Conservation (phyloP, 2,888 invertebrate genomes). For the Cheiracanthium punctorium region DNA sequence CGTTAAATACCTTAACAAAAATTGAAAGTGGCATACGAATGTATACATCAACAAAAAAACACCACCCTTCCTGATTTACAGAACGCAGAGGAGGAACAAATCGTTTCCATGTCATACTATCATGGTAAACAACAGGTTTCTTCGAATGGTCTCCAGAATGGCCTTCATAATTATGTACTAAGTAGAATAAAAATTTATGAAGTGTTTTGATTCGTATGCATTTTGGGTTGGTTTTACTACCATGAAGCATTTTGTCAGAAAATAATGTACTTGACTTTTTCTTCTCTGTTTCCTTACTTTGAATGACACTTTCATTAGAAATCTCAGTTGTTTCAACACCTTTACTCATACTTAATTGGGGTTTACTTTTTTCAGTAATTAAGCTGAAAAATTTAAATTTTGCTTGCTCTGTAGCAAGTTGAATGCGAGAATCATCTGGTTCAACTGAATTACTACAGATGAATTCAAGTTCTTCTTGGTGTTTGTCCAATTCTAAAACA, state of each 20-base stretch:
- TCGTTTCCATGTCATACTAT: constrained; percentile 82
- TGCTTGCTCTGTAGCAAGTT: constrained; percentile 81
- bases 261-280: constrained; percentile 25
- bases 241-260: constrained; percentile 73
- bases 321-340: constrained; percentile 5
- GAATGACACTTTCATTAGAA: neutral
- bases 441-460: constrained; percentile 78
- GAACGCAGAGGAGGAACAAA: constrained; percentile 84
- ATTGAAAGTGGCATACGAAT: constrained; percentile 83
- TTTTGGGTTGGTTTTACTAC: constrained; percentile 81
- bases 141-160: constrained; percentile 66
- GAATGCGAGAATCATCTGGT: constrained; percentile 78
- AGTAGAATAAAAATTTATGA: constrained; percentile 83
- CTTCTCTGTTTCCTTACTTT: constrained; percentile 1
- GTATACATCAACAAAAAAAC: constrained; percentile 82
- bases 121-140: constrained; percentile 73
- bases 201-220: constrained; percentile 82
- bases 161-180: constrained; percentile 80
- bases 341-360: neutral
- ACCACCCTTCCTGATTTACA: constrained; percentile 80
- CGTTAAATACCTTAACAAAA: constrained; percentile 82
- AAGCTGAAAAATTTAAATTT: constrained; percentile 79
- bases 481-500: constrained; percentile 28
- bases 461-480: constrained; percentile 74
- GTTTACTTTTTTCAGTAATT: constrained; percentile 38